A percentile compares a stretch with the other conserved stretches of the same genome.
Evolutionary conservation across 53 echinoderm and acorn worm species (phyloP).

Genomic region (Holothuria scabra): DNA sequence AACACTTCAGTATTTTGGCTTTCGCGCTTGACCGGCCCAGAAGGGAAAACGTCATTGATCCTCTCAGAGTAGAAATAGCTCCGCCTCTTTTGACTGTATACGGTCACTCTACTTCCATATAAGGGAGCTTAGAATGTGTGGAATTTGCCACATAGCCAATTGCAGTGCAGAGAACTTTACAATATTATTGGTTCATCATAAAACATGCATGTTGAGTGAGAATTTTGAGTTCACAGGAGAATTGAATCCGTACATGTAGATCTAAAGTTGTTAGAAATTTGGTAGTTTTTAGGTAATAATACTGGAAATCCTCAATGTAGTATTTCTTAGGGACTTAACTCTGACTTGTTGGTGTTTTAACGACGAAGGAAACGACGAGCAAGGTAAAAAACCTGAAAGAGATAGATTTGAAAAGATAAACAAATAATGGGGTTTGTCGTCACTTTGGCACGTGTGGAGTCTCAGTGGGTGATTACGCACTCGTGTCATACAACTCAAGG

Average conservation of each 20-base stretch:
- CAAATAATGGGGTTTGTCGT: slow-evolving; percentile 46
- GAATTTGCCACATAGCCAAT: slow-evolving; percentile 77
- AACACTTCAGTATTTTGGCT: slow-evolving; percentile 50
- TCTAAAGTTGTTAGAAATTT: neutral
- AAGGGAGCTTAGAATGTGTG: slow-evolving; percentile 76
- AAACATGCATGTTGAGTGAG: slow-evolving; percentile 1
- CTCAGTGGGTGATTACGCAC: slow-evolving; percentile 1
- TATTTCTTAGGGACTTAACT: too few relatives aligned
- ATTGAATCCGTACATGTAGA: neutral
- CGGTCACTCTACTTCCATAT: slow-evolving; percentile 38
- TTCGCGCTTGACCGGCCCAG: slow-evolving; percentile 57
- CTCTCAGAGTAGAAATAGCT: slow-evolving; percentile 44
- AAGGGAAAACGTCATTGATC: slow-evolving; percentile 52
- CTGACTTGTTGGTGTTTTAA: too few relatives aligned
- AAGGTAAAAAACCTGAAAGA: neutral
- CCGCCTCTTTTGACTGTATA: slow-evolving; percentile 91
- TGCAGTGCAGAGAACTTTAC: slow-evolving; percentile 21
- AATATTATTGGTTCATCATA: slow-evolving; percentile 49
- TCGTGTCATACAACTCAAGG: slow-evolving; percentile 8
- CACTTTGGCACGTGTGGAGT: slow-evolving; percentile 13
- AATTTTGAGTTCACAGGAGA: neutral
- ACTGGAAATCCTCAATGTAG: too few relatives aligned
- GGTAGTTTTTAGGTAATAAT: neutral
- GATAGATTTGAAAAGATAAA: slow-evolving; percentile 2
- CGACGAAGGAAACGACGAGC: neutral